These are phyloP conservation scores for Pollenia amentaria DNA, from an alignment of 2,888 invertebrate genomes.

Conservation along the genomic window DNA sequence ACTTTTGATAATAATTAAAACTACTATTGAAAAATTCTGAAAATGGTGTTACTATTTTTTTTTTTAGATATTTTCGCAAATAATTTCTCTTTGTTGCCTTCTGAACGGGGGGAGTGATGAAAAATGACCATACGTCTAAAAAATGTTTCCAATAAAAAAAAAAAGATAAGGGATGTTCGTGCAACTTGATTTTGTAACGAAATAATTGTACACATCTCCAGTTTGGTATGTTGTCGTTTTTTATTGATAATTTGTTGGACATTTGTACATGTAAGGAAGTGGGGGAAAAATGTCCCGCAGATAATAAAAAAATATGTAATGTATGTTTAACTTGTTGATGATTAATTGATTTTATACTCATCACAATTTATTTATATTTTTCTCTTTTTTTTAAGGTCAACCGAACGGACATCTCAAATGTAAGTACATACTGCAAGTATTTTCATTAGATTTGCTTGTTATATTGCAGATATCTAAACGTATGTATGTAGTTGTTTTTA, in stretches of 20 bases:
- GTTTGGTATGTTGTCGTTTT: conserved; percentile 51
- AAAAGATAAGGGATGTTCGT: conserved; percentile 61
- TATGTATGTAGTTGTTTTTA: too few species aligned
- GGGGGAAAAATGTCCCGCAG: conserved; percentile 19
- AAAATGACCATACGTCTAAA: conserved; percentile 63
- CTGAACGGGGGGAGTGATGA: conserved; percentile 55
- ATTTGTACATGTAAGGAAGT: conserved; percentile 40
- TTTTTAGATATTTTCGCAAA: conserved; percentile 38
- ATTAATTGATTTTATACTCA: conserved; percentile 63
- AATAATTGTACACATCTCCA: conserved; percentile 59
- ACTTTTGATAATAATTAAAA: too few species aligned
- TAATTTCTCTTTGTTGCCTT: conserved; percentile 29
- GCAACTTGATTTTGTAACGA: conserved; percentile 18
- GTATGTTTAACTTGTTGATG: conserved; percentile 69
- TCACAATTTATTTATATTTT: conserved; percentile 15
- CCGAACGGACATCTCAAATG: background rate
- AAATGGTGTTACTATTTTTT: background rate
- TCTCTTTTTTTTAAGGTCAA: background rate
- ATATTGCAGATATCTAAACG: too few species aligned
- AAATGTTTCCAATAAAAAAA: conserved; percentile 42
- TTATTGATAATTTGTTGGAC: conserved; percentile 71
- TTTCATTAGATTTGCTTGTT: background rate
- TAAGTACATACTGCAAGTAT: conserved; percentile 1
- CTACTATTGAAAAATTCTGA: too few species aligned
- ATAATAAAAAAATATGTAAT: conserved; percentile 40